Percentiles rank a stretch among this genome's conserved stretches.
Conservation (phyloP, 92 coral and sea anemone species). For the Chrysogorgia sp. region DNA sequence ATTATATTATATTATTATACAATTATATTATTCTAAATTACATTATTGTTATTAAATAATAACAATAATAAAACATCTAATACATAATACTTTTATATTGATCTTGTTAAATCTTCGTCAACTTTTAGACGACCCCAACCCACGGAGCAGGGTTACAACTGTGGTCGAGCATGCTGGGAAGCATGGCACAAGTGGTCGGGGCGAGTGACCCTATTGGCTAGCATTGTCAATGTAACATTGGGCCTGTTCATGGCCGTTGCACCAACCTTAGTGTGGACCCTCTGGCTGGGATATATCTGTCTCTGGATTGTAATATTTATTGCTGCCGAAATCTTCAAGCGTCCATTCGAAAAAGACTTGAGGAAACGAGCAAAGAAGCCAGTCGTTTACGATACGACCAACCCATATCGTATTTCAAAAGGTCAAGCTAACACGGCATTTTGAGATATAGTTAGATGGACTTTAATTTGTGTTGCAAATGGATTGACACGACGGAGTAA, state of each 20-base stretch:
- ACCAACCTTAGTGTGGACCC: constrained; percentile 78
- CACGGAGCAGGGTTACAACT: constrained; percentile 28
- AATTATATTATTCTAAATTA: too few species aligned
- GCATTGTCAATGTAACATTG: constrained; percentile 80
- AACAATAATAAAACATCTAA: too few species aligned
- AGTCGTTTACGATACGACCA: constrained; percentile 23
- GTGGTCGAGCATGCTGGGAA: constrained; percentile 86
- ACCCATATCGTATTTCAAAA: constrained; percentile 29
- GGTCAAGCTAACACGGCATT: constrained; percentile 38
- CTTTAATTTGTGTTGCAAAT: too few species aligned
- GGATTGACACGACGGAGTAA: too few species aligned
- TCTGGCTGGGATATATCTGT: constrained; percentile 76
- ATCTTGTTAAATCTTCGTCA: not conserved
- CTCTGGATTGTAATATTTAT: constrained; percentile 61
- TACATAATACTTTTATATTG: too few species aligned
- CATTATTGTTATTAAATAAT: too few species aligned
- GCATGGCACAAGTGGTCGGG: constrained; percentile 85
- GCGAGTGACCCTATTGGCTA: constrained; percentile 72
- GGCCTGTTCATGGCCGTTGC: constrained; percentile 90
- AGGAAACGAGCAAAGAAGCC: constrained; percentile 19
- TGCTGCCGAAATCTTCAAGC: constrained; percentile 64
- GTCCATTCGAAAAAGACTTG: constrained; percentile 22
- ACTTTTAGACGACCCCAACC: constrained; percentile 35
- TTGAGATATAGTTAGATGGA: too few species aligned
- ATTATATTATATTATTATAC: too few species aligned